Conservation (phyloP, 2,888 invertebrate species). For the Lampropteryx suffumata region DNA sequence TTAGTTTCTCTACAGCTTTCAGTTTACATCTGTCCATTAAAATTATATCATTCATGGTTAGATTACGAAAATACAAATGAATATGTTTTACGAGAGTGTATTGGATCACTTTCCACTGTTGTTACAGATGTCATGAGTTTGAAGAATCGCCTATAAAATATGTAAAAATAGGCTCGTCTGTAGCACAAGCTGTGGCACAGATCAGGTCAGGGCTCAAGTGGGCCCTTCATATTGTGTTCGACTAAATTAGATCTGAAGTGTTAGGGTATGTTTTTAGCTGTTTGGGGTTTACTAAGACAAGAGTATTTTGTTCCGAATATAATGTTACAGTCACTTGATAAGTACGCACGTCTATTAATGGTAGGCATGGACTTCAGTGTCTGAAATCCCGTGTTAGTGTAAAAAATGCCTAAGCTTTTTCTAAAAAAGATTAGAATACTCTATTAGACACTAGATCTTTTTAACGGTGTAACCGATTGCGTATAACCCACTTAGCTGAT, state of each 20-base stretch:
- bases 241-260: conserved; percentile 32
- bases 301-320: neutral
- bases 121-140: conserved; percentile 36
- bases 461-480: conserved; percentile 24
- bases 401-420: too few species aligned
- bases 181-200: conserved; percentile 19
- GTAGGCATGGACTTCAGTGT: neutral
- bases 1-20: neutral
- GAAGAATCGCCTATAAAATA: conserved; percentile 35
- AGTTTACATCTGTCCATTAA: conserved; percentile 1
- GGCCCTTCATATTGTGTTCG: conserved; percentile 13
- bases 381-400: too few species aligned
- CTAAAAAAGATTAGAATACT: neutral
- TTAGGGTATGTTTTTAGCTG: conserved; percentile 24
- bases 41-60: conserved; percentile 20
- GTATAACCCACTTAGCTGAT: conserved; percentile 26
- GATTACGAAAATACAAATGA: conserved; percentile 22
- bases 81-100: conserved; percentile 28
- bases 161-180: conserved; percentile 33
- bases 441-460: neutral
- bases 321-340: neutral
- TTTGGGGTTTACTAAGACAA: conserved; percentile 15
- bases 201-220: conserved; percentile 35
- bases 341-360: conserved; percentile 2
- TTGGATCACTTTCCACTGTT: conserved; percentile 27